phyloP scores from a whole-genome alignment of 1,140 invertebrate genomes.

The Drosophila azteca region DNA sequence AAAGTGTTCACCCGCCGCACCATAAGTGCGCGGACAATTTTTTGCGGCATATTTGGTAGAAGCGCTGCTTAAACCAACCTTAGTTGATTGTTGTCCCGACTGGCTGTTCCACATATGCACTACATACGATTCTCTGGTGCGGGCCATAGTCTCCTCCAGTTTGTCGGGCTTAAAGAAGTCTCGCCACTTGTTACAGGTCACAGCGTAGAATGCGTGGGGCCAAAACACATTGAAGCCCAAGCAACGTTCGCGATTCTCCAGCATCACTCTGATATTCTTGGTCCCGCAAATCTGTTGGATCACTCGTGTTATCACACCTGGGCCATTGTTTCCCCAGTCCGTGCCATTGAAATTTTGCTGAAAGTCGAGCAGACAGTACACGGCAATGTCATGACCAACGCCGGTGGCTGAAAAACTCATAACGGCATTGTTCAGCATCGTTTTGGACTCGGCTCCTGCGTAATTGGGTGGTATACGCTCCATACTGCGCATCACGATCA shows the following conservation, averaged over 20 bases:
- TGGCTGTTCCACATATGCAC: conserved; percentile 90
- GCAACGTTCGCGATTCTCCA: conserved; percentile 84
- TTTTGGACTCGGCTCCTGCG: conserved; percentile 86
- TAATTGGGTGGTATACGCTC: conserved; percentile 86
- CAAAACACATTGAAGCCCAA: conserved; percentile 87
- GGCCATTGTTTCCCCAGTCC: conserved; percentile 89
- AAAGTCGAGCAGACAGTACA: conserved; percentile 86
- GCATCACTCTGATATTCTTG: conserved; percentile 85
- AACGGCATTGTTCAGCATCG: conserved; percentile 86
- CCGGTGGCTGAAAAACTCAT: conserved; percentile 86
- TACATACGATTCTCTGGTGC: conserved; percentile 84
- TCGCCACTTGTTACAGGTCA: conserved; percentile 86
- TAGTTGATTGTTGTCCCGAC: conserved; percentile 84
- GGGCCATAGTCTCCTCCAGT: conserved; percentile 84
- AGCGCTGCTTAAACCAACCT: conserved; percentile 84
- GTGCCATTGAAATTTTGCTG: conserved; percentile 86
- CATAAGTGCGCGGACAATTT: conserved; percentile 86
- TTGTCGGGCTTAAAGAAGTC: conserved; percentile 86
- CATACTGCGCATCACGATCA: conserved; percentile 87
- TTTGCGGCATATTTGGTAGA: conserved; percentile 85
- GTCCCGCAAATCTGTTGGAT: conserved; percentile 86
- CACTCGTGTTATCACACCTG: conserved; percentile 88
- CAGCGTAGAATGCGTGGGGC: conserved; percentile 87
- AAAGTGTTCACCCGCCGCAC: conserved; percentile 40
- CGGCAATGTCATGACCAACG: conserved; percentile 86